Conservation (phyloP, 35 echinoderm and acorn worm species). For the Diadema setosum region DNA sequence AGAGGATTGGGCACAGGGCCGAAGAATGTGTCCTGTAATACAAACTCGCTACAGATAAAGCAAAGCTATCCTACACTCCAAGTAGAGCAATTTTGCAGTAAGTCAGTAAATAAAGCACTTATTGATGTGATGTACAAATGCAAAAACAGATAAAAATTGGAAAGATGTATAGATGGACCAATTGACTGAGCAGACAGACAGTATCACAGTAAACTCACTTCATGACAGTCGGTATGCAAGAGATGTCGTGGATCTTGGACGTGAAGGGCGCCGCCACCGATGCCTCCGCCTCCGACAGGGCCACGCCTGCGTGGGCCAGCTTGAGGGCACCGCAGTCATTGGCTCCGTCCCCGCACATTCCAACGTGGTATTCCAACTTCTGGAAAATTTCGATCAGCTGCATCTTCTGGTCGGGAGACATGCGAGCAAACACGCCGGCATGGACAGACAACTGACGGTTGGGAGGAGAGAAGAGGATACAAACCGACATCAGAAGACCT, state of each 20-base stretch:
- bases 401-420: constrained; percentile 84
- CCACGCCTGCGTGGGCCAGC: constrained; percentile 83
- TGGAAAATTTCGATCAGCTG: constrained; percentile 59
- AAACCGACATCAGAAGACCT: too few relatives aligned
- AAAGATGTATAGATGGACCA: too few relatives aligned
- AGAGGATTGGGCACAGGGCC: too few relatives aligned
- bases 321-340: constrained; percentile 96
- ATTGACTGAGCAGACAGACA: too few relatives aligned
- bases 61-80: too few relatives aligned
- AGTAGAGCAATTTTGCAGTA: too few relatives aligned
- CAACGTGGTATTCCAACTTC: constrained; percentile 53
- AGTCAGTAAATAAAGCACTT: too few relatives aligned
- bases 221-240: constrained; percentile 70
- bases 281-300: constrained; percentile 82
- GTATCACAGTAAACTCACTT: constrained; percentile 74
- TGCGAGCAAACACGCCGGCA: constrained; percentile 77
- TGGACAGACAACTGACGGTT: constrained; percentile 29
- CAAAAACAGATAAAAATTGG: too few relatives aligned
- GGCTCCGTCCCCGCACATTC: constrained; percentile 97
- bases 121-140: too few relatives aligned
- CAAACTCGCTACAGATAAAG: too few relatives aligned
- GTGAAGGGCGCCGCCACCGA: constrained; percentile 93
- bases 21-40: too few relatives aligned
- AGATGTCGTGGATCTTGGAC: constrained; percentile 82
- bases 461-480: not conserved